Percentiles rank a stretch among this genome's conserved stretches.
Evolutionary conservation across 2,797 vertebrate genomes (phyloP).

Genomic region (Lophotriccus pileatus): DNA sequence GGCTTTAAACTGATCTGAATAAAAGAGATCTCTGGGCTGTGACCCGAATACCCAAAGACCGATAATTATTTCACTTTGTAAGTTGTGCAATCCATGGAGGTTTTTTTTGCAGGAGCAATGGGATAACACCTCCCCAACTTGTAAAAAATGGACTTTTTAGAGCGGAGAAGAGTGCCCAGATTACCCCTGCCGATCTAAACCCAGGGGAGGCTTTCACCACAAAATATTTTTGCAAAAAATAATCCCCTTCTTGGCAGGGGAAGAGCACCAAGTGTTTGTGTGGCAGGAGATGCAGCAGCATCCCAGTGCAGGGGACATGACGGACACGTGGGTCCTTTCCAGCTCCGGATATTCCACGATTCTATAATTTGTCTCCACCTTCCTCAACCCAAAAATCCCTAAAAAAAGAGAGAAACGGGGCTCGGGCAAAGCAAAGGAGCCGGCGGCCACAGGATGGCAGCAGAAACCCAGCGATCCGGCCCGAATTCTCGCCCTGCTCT

Average conservation of each 20-base stretch:
- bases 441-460: conserved; percentile 66
- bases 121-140: too few species aligned
- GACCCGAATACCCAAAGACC: background rate
- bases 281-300: background rate
- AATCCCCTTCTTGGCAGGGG: too few species aligned
- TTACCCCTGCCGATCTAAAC: background rate
- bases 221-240: background rate
- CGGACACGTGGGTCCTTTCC: background rate
- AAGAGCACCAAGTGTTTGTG: accelerated
- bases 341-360: accelerated
- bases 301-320: background rate
- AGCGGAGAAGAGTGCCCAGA: background rate
- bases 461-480: conserved; percentile 39
- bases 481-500: accelerated
- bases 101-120: background rate
- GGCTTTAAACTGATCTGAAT: background rate
- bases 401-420: accelerated
- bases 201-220: accelerated
- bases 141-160: accelerated
- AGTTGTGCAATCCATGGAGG: accelerated
- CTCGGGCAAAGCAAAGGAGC: background rate
- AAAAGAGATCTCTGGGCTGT: background rate
- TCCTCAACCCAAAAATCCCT: accelerated
- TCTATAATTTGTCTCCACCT: background rate
- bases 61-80: accelerated